Evolutionary conservation across 2,888 invertebrate species (phyloP).

Genomic region (Acronicta aceris): DNA sequence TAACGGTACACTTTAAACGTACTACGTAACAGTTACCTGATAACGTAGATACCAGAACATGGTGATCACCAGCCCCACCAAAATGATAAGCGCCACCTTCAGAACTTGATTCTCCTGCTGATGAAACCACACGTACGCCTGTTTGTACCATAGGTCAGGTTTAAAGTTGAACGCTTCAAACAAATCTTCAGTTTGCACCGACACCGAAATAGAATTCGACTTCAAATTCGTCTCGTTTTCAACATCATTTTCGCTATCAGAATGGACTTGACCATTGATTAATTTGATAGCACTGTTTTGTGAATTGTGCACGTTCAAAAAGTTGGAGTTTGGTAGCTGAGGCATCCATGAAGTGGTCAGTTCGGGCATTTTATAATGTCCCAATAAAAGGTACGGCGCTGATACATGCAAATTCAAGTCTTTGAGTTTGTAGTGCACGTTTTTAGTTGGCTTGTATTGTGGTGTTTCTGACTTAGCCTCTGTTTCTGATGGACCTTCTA

Average conservation of each 20-base stretch:
- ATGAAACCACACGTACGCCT: conserved; percentile 90
- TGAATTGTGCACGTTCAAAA: conserved; percentile 68
- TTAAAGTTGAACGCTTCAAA: conserved; percentile 80
- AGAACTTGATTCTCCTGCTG: conserved; percentile 94
- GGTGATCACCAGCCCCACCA: conserved; percentile 91
- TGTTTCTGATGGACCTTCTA: conserved; percentile 91
- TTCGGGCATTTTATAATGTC: conserved; percentile 93
- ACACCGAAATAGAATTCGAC: conserved; percentile 82
- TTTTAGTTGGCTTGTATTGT: conserved; percentile 85
- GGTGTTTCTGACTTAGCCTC: conserved; percentile 66
- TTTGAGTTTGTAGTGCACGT: conserved; percentile 82
- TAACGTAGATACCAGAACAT: conserved; percentile 94
- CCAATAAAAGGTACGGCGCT: conserved; percentile 86
- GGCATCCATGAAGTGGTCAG: conserved; percentile 86
- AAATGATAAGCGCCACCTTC: conserved; percentile 91
- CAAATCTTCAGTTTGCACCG: conserved; percentile 90
- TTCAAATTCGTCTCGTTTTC: conserved; percentile 84
- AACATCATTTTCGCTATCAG: conserved; percentile 73
- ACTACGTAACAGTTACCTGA: conserved; percentile 85
- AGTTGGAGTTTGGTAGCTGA: conserved; percentile 75
- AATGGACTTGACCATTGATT: conserved; percentile 81
- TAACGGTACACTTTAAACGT: conserved; percentile 27
- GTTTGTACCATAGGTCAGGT: conserved; percentile 81
- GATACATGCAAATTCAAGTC: conserved; percentile 81
- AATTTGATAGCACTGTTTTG: conserved; percentile 72